These are phyloP conservation scores for Agrilus planipennis DNA, from an alignment of 1,140 invertebrate genomes.

Conservation along the genomic window DNA sequence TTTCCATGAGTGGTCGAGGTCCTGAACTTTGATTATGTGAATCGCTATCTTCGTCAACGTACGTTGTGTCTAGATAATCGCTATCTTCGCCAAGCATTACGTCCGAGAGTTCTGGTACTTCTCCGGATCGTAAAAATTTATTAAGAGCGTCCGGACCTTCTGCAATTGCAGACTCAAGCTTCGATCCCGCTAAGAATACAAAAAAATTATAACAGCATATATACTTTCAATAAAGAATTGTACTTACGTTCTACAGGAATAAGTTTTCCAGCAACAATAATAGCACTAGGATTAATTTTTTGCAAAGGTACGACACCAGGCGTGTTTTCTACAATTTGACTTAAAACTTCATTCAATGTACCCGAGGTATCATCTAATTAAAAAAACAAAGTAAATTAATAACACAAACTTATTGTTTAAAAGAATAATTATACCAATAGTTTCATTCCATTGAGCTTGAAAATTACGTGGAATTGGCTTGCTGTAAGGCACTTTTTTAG, in stretches of 20 bases:
- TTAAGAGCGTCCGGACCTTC: constrained; percentile 64
- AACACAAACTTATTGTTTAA: constrained; percentile 14
- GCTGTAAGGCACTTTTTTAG: constrained; percentile 81
- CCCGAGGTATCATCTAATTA: constrained; percentile 44
- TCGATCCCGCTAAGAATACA: constrained; percentile 48
- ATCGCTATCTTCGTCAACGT: constrained; percentile 34
- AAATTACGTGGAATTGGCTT: constrained; percentile 93
- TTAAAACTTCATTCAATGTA: constrained; percentile 48
- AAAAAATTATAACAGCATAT: background rate
- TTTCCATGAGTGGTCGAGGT: constrained; percentile 35
- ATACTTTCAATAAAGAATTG: background rate
- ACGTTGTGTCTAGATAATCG: constrained; percentile 38
- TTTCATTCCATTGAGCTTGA: constrained; percentile 90
- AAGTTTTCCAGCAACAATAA: constrained; percentile 68
- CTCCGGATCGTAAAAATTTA: constrained; percentile 61
- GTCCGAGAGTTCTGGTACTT: constrained; percentile 64
- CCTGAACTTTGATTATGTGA: constrained; percentile 34
- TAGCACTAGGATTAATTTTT: constrained; percentile 63
- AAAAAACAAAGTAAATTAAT: constrained; percentile 12
- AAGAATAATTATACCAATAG: constrained; percentile 30
- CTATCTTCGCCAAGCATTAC: constrained; percentile 53
- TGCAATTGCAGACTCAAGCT: constrained; percentile 56
- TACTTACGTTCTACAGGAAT: constrained; percentile 57
- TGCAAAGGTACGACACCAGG: constrained; percentile 55
- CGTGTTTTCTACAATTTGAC: constrained; percentile 56